Percentiles rank a stretch among this genome's conserved stretches.
phyloP scores from a whole-genome alignment of 1,140 invertebrate genomes.

The Kradibia gibbosae region DNA sequence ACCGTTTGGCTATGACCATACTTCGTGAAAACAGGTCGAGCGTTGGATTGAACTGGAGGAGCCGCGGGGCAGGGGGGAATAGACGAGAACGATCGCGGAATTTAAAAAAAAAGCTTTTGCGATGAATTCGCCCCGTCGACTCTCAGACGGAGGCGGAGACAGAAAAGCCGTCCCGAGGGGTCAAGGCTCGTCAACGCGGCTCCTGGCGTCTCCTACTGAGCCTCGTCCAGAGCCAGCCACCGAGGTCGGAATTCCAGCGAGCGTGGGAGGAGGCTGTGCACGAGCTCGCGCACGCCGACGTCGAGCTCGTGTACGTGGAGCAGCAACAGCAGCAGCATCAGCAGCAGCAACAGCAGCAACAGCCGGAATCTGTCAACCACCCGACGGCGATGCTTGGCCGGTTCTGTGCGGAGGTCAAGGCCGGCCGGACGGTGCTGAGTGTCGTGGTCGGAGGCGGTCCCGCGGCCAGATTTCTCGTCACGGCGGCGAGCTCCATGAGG shows the following conservation, averaged over 20 bases:
- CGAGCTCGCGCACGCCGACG: slow-evolving; percentile 64
- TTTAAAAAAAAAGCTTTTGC: background rate
- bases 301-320: slow-evolving; percentile 68
- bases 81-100: background rate
- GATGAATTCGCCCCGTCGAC: background rate
- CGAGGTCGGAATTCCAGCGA: slow-evolving; percentile 63
- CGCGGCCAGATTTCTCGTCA: slow-evolving; percentile 68
- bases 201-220: slow-evolving; percentile 67
- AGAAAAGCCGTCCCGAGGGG: slow-evolving; percentile 20
- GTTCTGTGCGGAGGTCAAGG: slow-evolving; percentile 67
- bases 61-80: background rate
- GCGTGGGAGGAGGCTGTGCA: slow-evolving; percentile 68
- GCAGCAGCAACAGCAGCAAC: no score
- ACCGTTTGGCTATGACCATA: background rate
- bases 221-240: slow-evolving; percentile 66
- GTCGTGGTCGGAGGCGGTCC: slow-evolving; percentile 68
- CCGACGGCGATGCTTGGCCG: slow-evolving; percentile 66
- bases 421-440: slow-evolving; percentile 64
- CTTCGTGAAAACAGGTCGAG: background rate
- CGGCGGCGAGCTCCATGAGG: slow-evolving; percentile 65
- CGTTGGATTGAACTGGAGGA: background rate
- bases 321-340: no score
- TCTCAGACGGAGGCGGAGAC: slow-evolving; percentile 7
- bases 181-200: slow-evolving; percentile 22
- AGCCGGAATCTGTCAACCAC: slow-evolving; percentile 58